Evolutionary conservation across 2,888 invertebrate species (phyloP), one percentile per base, ranked within the genome.

Genomic region (Listrodromus nycthemerus): DNA sequence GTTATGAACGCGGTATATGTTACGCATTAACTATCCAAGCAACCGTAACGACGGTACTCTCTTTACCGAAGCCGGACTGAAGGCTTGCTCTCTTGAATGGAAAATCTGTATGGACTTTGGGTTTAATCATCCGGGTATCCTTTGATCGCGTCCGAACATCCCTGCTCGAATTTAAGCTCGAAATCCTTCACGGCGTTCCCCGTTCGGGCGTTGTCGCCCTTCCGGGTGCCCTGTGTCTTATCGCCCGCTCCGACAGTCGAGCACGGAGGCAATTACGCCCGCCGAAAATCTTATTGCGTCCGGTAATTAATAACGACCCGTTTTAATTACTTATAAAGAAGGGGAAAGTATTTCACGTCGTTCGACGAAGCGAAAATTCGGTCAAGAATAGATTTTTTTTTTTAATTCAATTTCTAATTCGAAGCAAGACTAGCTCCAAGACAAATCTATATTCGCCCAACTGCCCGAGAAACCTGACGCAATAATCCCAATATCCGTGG

Each of bases 251-350:
- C 73, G 67, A 80, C 77, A 67, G 52, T 67, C 73, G 41, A 83
- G 74, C 67, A n/a, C 75, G 61, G 69, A 66, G 67, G 80, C 80
- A 83, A 83, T 83, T 83, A 77, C 80, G 69, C 76, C 63, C 67
- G 67, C 61, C 67, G 73, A 65, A 83, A 83, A 80, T 83, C 80
- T 83, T 80, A 80, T 77, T 79, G 80, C 77, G 52, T 83, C 83
- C 83, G 76, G 73, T 80, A 77, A 73, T 83, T 83, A 83, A 83
- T 83, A 83, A 83, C 67, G 55, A 61, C 19, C 69, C 58, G 73
- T 69, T 77, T 73, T 80, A 83, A 83, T 83, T 83, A 80, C 80
- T 80, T 77, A 80, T 74, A 27, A 19, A n/a, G 41, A 37, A 58
- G 24, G 58, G 16, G 41, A 69, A 65, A 48, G 61, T 71, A 71